phyloP scores from a whole-genome alignment of 1,140 invertebrate species.

The Pemphigus obesinymphae region DNA sequence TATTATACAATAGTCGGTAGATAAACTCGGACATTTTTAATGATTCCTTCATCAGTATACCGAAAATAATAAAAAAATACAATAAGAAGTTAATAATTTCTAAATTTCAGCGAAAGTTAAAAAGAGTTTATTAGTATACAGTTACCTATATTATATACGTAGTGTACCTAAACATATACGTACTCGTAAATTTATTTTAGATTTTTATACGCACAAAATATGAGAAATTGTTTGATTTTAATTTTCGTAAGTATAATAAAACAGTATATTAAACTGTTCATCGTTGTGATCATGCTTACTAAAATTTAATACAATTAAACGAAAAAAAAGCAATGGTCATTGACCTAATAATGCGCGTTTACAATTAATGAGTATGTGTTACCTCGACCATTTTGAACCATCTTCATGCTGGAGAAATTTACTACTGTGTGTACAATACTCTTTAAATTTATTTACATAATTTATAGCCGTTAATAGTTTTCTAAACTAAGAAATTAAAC shows the following conservation, averaged over 20 bases:
- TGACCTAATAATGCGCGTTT: neutral
- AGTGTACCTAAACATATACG: too few relatives aligned
- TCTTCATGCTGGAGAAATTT: neutral
- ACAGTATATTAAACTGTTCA: too few relatives aligned
- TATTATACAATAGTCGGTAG: slow-evolving; percentile 33
- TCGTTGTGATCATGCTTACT: too few relatives aligned
- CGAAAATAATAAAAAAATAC: neutral
- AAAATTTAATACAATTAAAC: too few relatives aligned
- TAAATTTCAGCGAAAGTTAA: slow-evolving; percentile 32
- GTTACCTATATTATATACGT: neutral
- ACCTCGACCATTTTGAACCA: neutral
- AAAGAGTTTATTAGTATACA: neutral
- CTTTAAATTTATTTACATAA: too few relatives aligned
- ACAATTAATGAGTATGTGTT: neutral
- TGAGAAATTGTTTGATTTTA: neutral
- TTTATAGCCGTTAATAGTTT: too few relatives aligned
- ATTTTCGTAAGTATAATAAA: too few relatives aligned
- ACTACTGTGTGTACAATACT: too few relatives aligned
- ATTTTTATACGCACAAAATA: neutral
- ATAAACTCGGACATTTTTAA: slow-evolving; percentile 19
- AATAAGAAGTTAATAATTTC: neutral
- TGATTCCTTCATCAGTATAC: neutral
- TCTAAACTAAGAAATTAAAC: too few relatives aligned
- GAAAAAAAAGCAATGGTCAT: neutral
- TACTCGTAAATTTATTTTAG: neutral